phyloP scores from a whole-genome alignment of 1,140 invertebrate species.

The Oryctes rhinoceros region DNA sequence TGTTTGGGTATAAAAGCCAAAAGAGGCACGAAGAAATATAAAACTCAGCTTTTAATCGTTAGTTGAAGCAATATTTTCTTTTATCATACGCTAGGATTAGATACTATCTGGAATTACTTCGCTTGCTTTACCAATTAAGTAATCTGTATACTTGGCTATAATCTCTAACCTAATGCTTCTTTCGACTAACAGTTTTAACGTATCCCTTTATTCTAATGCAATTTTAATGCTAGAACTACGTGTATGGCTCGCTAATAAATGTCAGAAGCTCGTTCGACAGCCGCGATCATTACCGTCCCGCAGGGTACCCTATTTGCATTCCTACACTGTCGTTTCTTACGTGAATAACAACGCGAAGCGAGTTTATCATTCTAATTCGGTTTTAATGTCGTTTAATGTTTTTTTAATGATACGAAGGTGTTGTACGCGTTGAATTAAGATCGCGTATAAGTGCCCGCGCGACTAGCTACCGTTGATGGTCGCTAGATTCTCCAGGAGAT shows the following conservation, averaged over 20 bases:
- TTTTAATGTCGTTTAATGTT: constrained; percentile 41
- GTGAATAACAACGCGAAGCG: constrained; percentile 4
- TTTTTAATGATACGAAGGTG: constrained; percentile 38
- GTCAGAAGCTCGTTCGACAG: background rate
- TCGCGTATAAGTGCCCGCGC: too few relatives aligned
- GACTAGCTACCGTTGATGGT: background rate
- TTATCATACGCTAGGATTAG: too few relatives aligned
- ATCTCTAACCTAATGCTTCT: background rate
- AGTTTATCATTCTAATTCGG: constrained; percentile 40
- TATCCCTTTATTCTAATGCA: constrained; percentile 18
- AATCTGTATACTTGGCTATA: background rate
- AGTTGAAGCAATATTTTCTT: too few relatives aligned
- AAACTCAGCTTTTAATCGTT: too few relatives aligned
- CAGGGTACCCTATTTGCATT: constrained; percentile 35
- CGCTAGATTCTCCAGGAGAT: background rate
- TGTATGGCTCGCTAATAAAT: background rate
- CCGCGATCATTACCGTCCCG: constrained; percentile 18
- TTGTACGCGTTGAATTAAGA: constrained; percentile 15
- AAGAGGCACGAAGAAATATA: too few relatives aligned
- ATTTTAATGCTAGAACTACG: constrained; percentile 34
- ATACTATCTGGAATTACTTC: too few relatives aligned
- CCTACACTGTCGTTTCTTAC: background rate
- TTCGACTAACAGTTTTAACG: constrained; percentile 14
- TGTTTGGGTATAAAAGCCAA: too few relatives aligned
- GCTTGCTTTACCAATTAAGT: too few relatives aligned